Base-by-base conservation (phyloP, 2,113 vertebrate genomes). In the Sturnus vulgaris region DNA sequence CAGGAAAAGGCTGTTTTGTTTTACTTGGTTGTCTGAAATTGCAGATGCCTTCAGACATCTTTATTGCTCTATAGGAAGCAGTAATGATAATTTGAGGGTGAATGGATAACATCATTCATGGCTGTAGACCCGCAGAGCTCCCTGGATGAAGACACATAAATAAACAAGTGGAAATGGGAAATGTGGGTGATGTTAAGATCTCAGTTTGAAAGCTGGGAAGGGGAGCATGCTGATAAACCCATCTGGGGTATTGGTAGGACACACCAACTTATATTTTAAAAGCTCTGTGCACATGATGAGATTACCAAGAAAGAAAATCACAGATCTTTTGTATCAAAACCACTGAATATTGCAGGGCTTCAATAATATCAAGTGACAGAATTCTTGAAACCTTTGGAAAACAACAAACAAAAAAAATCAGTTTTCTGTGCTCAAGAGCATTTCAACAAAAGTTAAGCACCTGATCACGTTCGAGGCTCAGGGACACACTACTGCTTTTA, bases 381-480 rank as follows among this genome's bases (percentile, higher is more conserved):
- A 61, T 46, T 20, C 19, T 33, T 47, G 12, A 90, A 88, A 75
- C 4, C 4, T 50, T 21, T 69, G 46, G 31, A 61, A 82, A 25
- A 4, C 8, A 28, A 20, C 5, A 37, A 75, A 25, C 2, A 31
- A 75, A 16, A 24, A 37, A 40, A 35, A 35, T 5, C 24, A 37
- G 4, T 5, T 83, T 85, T 79, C 63, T 83, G 15, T 73, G 15
- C 2, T 52, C 17, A 81, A 73, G 93, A 95, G 15, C 16, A 35
- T 76, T 73, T 44, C 21, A 66, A 53, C 12, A 13, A 9, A 70
- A 42, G 10, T 63, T 50, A 63, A 56, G 22, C 5, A 42, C 17
- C 15, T 71, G 16, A 5, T 47, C 2, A 4, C 0, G 0, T 55
- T 55, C 6, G 4, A 23, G 64, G 57, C 12, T n/a, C 12, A 50